Evolutionary conservation across 1,140 invertebrate species (phyloP).

Genomic region (Ridgeia piscesae): DNA sequence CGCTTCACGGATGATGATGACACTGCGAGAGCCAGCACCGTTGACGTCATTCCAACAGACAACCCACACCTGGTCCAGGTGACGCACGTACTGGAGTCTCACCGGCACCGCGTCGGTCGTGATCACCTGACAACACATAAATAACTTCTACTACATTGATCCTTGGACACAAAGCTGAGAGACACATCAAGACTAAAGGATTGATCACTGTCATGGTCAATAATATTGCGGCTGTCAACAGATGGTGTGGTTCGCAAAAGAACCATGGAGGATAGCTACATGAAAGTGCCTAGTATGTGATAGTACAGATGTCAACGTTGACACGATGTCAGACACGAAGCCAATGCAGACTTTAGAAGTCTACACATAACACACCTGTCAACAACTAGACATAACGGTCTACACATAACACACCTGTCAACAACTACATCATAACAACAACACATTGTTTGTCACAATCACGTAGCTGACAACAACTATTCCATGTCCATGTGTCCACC

Average conservation of each 20-base stretch:
- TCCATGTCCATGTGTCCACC: not conserved
- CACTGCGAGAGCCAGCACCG: slow-evolving; percentile 69
- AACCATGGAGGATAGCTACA: too few species aligned
- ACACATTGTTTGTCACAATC: not conserved
- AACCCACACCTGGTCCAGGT: slow-evolving; percentile 79
- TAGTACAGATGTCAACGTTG: too few species aligned
- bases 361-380: not conserved
- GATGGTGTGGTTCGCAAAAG: too few species aligned
- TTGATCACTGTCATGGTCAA: too few species aligned
- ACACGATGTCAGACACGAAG: too few species aligned
- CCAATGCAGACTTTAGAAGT: too few species aligned
- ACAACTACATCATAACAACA: not conserved
- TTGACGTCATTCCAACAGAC: slow-evolving; percentile 70
- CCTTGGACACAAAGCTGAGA: too few species aligned
- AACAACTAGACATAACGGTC: too few species aligned
- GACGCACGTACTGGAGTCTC: slow-evolving; percentile 71
- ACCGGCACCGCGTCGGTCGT: slow-evolving; percentile 75
- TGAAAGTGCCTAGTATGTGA: too few species aligned
- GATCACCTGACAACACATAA: slow-evolving; percentile 70
- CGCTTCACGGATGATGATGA: slow-evolving; percentile 75
- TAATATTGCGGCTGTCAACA: too few species aligned
- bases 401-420: not conserved
- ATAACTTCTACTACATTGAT: too few species aligned
- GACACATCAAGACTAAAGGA: too few species aligned
- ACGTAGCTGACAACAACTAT: not conserved